Percentiles rank a stretch among this genome's conserved stretches.
Conservation (phyloP, 2,888 invertebrate genomes). For the Eutolmus rufibarbis region DNA sequence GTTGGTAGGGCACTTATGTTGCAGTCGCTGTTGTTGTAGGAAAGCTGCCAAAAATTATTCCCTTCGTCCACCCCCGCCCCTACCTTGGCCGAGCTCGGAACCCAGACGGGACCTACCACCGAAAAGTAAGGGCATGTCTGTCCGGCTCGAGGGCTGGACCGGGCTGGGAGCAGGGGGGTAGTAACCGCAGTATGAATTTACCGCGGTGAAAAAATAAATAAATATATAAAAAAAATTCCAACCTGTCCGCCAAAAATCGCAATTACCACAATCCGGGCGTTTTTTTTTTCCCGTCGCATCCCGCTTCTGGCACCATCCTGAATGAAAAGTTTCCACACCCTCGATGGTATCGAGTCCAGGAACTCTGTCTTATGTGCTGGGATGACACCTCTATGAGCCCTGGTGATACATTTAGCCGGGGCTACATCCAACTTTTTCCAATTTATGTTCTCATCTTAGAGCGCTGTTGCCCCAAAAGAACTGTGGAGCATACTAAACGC, state of each 20-base stretch:
- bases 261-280: background rate
- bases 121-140: background rate
- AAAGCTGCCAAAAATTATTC: conserved; percentile 25
- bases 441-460: background rate
- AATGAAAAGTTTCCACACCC: background rate
- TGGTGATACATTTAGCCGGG: background rate
- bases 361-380: background rate
- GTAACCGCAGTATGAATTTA: background rate
- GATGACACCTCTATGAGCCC: conserved; percentile 2
- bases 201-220: background rate
- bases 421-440: background rate
- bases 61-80: background rate
- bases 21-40: conserved; percentile 17
- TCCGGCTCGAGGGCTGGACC: background rate
- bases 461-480: background rate
- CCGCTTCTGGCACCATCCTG: background rate
- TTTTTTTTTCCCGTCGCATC: background rate
- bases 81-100: background rate
- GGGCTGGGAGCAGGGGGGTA: too few species aligned
- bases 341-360: background rate
- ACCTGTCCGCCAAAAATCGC: background rate
- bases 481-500: background rate
- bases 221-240: background rate
- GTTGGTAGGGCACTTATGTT: conserved; percentile 20
- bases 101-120: background rate